Evolutionary conservation across 2,888 invertebrate species (phyloP).

Genomic region (Odontothrips loti): DNA sequence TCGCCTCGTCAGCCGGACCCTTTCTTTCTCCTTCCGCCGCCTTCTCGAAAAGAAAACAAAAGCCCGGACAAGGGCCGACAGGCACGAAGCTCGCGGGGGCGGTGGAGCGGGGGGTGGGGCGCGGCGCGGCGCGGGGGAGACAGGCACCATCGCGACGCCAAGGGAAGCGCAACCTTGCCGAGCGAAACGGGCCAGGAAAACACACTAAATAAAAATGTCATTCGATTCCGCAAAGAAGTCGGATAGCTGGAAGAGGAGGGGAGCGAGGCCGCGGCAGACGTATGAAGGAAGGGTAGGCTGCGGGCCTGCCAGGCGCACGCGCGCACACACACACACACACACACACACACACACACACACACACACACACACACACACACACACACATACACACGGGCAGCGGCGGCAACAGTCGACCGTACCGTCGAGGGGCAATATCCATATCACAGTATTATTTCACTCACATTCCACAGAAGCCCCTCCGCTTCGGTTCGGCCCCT

Average conservation of each 20-base stretch:
- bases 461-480: not conserved
- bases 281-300: not conserved
- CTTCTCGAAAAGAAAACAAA: constrained; percentile 1
- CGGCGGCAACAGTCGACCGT: not conserved
- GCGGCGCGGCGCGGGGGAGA: too few relatives aligned
- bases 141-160: too few relatives aligned
- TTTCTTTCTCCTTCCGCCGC: too few relatives aligned
- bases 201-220: constrained; percentile 27
- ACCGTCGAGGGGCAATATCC: too few relatives aligned
- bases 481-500: too few relatives aligned
- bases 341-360: not conserved
- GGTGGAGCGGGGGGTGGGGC: too few relatives aligned
- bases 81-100: not conserved
- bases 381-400: not conserved
- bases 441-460: not conserved
- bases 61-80: not conserved
- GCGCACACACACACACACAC: not conserved
- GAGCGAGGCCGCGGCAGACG: not conserved
- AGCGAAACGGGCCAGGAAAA: constrained; percentile 23
- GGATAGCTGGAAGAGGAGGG: not conserved
- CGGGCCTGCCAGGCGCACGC: not conserved
- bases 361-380: not conserved
- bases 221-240: constrained; percentile 25
- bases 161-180: not conserved
- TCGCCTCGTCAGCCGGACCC: too few relatives aligned